Conservation (phyloP, 2,113 vertebrate genomes). For the Oryzias woworae region DNA sequence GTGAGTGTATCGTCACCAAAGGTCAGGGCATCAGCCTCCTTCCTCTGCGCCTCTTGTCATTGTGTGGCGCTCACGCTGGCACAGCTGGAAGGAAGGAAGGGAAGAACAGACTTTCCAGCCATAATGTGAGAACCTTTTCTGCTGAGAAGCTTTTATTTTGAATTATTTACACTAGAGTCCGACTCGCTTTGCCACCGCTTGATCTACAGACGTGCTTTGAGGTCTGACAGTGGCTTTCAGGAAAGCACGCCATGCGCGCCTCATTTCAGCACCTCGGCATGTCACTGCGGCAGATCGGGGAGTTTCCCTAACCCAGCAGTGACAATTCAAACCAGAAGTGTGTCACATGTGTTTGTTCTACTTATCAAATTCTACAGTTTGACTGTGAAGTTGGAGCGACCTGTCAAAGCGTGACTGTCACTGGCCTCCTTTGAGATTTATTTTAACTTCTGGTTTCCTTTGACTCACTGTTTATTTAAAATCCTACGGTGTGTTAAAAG, state of each 20-base stretch:
- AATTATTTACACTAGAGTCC: too few species aligned
- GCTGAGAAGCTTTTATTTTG: too few species aligned
- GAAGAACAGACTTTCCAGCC: constrained; percentile 26
- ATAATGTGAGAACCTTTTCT: constrained; percentile 4
- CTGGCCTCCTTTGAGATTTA: too few species aligned
- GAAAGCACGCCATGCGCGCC: neutral
- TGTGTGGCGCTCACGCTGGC: constrained; percentile 26
- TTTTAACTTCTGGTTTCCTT: too few species aligned
- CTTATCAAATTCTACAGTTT: constrained; percentile 10
- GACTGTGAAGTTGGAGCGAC: neutral
- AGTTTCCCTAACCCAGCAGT: constrained; percentile 3
- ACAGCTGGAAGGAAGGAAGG: constrained; percentile 7
- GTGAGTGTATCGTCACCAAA: too few species aligned
- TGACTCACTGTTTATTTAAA: too few species aligned
- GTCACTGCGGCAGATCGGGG: neutral
- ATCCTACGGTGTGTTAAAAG: too few species aligned
- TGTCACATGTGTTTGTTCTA: neutral
- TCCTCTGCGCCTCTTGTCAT: constrained; percentile 5
- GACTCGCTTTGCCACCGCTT: too few species aligned
- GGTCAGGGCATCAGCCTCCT: constrained; percentile 7
- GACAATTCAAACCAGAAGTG: neutral
- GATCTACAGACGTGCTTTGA: too few species aligned
- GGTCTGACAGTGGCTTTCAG: neutral
- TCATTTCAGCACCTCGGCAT: neutral
- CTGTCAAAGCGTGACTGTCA: too few species aligned